Conservation (phyloP, 2,888 invertebrate species). For the Nineta flava region DNA sequence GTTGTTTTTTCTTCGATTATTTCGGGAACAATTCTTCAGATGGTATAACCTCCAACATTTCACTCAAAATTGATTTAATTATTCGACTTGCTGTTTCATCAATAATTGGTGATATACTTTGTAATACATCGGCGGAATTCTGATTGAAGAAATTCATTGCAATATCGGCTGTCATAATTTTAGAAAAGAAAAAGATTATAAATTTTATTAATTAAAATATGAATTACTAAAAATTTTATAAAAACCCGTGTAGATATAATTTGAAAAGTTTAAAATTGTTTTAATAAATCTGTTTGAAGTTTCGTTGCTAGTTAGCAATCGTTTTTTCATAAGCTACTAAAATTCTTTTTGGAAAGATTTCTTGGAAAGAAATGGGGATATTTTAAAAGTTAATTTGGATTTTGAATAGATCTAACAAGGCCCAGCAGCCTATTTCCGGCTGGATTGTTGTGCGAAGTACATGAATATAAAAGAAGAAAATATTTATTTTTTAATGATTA, state of each 20-base stretch:
- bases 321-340: too few relatives aligned
- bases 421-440: too few relatives aligned
- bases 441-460: too few relatives aligned
- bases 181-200: not conserved
- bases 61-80: not conserved
- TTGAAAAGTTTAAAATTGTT: not conserved
- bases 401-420: too few relatives aligned
- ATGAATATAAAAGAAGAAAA: too few relatives aligned
- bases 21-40: conserved; percentile 1
- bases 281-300: too few relatives aligned
- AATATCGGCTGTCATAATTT: conserved; percentile 35
- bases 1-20: not conserved
- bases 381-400: too few relatives aligned
- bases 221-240: not conserved
- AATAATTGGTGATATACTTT: conserved; percentile 1
- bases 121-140: conserved; percentile 30
- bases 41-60: conserved; percentile 2
- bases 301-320: too few relatives aligned
- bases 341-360: too few relatives aligned
- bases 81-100: conserved; percentile 2
- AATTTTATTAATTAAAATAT: not conserved
- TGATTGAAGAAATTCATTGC: conserved; percentile 55
- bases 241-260: not conserved
- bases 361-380: too few relatives aligned
- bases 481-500: too few relatives aligned